These are phyloP conservation scores for Siniperca undulata DNA, from an alignment of 2,797 vertebrate species.

Conservation along the genomic window DNA sequence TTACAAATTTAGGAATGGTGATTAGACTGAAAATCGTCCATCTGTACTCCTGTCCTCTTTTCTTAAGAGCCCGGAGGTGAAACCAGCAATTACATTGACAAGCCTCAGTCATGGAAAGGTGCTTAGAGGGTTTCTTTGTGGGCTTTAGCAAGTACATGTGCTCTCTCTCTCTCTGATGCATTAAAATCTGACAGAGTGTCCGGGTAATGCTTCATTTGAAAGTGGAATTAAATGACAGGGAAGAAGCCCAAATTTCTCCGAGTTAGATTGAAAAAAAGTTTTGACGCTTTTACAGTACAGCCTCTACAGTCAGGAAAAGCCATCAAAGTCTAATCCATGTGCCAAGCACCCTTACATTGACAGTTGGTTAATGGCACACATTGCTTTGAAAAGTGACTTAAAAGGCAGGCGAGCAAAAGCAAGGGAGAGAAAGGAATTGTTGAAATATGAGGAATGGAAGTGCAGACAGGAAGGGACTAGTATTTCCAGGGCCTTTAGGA, in stretches of 20 bases:
- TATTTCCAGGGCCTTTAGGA: conserved; percentile 13
- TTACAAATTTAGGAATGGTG: conserved; percentile 67
- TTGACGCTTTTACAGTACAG: conserved; percentile 36
- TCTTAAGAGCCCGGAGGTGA: conserved; percentile 71
- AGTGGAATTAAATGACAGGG: conserved; percentile 70
- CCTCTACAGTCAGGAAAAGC: conserved; percentile 38
- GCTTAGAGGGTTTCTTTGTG: conserved; percentile 66
- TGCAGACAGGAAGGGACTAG: conserved; percentile 1
- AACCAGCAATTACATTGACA: conserved; percentile 79
- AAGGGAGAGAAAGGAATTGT: conserved; percentile 17
- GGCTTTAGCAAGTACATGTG: conserved; percentile 54
- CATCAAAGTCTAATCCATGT: conserved; percentile 65
- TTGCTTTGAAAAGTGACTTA: conserved; percentile 68
- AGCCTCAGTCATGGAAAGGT: conserved; percentile 69
- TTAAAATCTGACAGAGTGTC: conserved; percentile 64
- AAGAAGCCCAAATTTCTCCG: conserved; percentile 40
- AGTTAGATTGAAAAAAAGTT: conserved; percentile 53
- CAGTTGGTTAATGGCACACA: conserved; percentile 66
- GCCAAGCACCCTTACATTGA: conserved; percentile 49
- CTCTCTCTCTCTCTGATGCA: conserved; percentile 55
- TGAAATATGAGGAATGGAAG: conserved; percentile 40
- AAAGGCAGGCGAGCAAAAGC: conserved; percentile 54
- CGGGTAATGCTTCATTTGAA: conserved; percentile 66
- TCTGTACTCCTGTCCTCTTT: conserved; percentile 66
- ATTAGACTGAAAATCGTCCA: conserved; percentile 73